Conservation (phyloP, 2,113 vertebrate genomes). For the Manacus vitellinus region DNA sequence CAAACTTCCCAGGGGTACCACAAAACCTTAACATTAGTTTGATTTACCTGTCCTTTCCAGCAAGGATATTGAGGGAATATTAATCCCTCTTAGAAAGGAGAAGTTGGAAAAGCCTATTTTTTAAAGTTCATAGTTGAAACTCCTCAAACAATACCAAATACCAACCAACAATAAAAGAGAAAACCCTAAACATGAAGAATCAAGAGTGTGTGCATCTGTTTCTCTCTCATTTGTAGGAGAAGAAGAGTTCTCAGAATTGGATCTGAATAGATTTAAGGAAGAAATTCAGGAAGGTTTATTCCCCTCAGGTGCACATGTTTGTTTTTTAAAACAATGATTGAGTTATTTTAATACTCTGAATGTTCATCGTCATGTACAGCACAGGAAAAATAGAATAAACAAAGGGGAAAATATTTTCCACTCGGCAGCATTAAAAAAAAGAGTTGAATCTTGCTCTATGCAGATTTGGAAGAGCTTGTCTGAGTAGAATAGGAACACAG, state of each 20-base stretch:
- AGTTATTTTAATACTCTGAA: slow-evolving; percentile 62
- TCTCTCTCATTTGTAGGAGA: neutral
- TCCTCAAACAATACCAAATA: neutral
- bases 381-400: slow-evolving; percentile 58
- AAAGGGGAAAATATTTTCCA: slow-evolving; percentile 51
- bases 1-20: neutral
- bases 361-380: slow-evolving; percentile 35
- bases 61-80: neutral
- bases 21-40: neutral
- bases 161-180: neutral
- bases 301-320: slow-evolving; percentile 40
- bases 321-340: slow-evolving; percentile 64
- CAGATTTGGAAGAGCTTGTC: neutral
- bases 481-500: neutral
- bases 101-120: neutral
- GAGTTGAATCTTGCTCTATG: neutral
- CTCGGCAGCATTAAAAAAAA: neutral
- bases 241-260: neutral
- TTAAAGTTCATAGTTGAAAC: neutral
- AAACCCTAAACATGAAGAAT: neutral
- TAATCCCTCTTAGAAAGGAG: neutral
- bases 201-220: neutral
- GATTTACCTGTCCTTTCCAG: neutral
- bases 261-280: slow-evolving; percentile 37
- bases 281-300: slow-evolving; percentile 66